Percentiles rank a stretch among this genome's conserved stretches.
Conservation (phyloP, 1,140 invertebrate genomes). For the Dendroctonus valens region DNA sequence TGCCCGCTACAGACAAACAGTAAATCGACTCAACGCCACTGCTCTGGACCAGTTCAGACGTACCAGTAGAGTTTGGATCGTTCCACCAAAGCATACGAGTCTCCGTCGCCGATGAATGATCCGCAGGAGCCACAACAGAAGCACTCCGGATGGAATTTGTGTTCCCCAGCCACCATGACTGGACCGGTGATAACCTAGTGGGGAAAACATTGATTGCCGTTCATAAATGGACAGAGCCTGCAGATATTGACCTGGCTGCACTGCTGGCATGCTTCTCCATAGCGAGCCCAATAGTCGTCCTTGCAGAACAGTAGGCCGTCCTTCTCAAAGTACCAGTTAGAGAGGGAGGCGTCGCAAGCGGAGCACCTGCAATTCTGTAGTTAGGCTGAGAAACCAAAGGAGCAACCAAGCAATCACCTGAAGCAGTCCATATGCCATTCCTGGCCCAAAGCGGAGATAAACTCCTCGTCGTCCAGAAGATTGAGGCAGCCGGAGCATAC, state of each 20-base stretch:
- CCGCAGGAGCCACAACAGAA: constrained; percentile 82
- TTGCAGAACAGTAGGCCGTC: constrained; percentile 86
- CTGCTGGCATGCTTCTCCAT: constrained; percentile 84
- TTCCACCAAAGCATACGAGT: constrained; percentile 87
- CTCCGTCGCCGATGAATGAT: constrained; percentile 87
- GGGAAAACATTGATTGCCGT: constrained; percentile 21
- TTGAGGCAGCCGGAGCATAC: constrained; percentile 74
- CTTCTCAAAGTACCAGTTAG: constrained; percentile 92
- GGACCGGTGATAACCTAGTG: constrained; percentile 81
- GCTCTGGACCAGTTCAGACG: constrained; percentile 31
- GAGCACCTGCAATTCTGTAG: constrained; percentile 66
- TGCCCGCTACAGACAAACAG: constrained; percentile 55
- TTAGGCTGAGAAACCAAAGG: constrained; percentile 33
- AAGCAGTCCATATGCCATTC: constrained; percentile 89
- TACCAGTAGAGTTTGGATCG: constrained; percentile 85
- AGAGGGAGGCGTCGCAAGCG: constrained; percentile 78
- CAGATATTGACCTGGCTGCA: constrained; percentile 67
- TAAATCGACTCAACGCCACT: constrained; percentile 8
- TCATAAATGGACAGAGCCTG: neutral
- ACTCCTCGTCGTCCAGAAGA: constrained; percentile 70
- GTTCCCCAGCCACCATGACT: constrained; percentile 91
- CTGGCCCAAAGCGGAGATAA: constrained; percentile 74
- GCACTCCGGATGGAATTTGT: constrained; percentile 94
- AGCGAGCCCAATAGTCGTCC: constrained; percentile 85
- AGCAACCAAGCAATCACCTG: constrained; percentile 56